A percentile compares a stretch with the other conserved stretches of the same genome.
Conservation (phyloP, 1,140 invertebrate species). For the Zaprionus gabonicus region DNA sequence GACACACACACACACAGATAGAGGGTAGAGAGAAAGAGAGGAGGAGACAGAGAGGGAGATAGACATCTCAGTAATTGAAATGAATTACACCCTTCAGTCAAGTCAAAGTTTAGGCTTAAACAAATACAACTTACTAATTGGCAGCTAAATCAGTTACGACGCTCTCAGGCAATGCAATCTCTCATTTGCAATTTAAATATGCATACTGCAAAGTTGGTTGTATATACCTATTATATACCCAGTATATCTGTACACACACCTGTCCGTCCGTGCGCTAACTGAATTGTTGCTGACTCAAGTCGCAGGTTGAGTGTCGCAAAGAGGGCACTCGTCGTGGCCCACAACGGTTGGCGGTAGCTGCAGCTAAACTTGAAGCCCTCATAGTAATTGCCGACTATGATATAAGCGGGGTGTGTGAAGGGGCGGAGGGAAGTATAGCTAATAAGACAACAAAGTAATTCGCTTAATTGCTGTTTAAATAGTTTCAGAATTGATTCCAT, state of each 20-base stretch:
- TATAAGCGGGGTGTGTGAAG: neutral
- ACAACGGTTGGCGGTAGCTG: neutral
- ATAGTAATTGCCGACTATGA: slow-evolving; percentile 14
- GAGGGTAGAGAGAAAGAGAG: neutral
- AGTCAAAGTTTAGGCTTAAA: slow-evolving; percentile 2
- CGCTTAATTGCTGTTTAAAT: neutral
- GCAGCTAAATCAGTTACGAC: slow-evolving; percentile 1
- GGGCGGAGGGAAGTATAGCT: neutral
- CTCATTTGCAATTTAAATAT: neutral
- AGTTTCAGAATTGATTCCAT: neutral
- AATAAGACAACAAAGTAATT: neutral
- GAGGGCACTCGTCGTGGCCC: slow-evolving; percentile 55
- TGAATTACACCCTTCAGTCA: slow-evolving; percentile 3
- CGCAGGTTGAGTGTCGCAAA: slow-evolving; percentile 41
- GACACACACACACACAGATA: slow-evolving; percentile 23
- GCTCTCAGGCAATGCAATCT: neutral
- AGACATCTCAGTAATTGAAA: neutral
- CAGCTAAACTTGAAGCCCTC: slow-evolving; percentile 15
- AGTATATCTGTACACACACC: neutral
- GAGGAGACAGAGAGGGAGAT: neutral
- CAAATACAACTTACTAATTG: neutral
- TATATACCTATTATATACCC: no score
- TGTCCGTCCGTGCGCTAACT: slow-evolving; percentile 6
- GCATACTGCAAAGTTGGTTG: no score
- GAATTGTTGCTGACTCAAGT: slow-evolving; percentile 67